Evolutionary conservation across 2,113 vertebrate species (phyloP).

Genomic region (Hippocampus mohnikei): DNA sequence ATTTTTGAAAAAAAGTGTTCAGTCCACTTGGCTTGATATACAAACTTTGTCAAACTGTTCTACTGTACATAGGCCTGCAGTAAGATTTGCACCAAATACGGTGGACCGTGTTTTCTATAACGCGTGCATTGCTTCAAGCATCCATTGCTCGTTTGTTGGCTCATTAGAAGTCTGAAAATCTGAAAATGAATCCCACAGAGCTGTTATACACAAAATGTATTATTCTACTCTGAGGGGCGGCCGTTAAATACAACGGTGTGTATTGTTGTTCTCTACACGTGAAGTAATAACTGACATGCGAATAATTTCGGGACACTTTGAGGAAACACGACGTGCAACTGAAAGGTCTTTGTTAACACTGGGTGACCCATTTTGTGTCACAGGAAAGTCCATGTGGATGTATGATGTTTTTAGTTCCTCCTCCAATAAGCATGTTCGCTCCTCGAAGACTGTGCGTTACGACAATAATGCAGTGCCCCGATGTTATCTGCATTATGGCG

Average conservation of each 20-base stretch:
- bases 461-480: constrained; percentile 18
- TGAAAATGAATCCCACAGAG: neutral
- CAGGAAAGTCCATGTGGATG: neutral
- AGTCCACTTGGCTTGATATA: neutral
- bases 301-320: constrained; percentile 37
- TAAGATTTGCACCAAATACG: neutral
- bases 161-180: neutral
- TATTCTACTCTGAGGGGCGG: neutral
- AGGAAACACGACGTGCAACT: constrained; percentile 17
- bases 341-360: constrained; percentile 14
- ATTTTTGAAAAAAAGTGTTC: neutral
- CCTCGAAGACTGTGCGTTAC: neutral
- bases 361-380: neutral
- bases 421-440: constrained; percentile 36
- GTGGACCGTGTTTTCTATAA: neutral
- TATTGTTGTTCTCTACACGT: neutral
- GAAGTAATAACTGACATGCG: neutral
- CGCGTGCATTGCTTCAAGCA: neutral
- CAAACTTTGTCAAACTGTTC: neutral
- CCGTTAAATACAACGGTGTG: neutral
- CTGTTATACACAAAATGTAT: neutral
- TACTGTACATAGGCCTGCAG: neutral
- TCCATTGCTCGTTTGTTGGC: neutral
- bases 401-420: neutral
- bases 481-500: constrained; percentile 10